These are phyloP conservation scores for Brachystomella parvula DNA, from an alignment of 1,140 invertebrate species.

Conservation along the genomic window DNA sequence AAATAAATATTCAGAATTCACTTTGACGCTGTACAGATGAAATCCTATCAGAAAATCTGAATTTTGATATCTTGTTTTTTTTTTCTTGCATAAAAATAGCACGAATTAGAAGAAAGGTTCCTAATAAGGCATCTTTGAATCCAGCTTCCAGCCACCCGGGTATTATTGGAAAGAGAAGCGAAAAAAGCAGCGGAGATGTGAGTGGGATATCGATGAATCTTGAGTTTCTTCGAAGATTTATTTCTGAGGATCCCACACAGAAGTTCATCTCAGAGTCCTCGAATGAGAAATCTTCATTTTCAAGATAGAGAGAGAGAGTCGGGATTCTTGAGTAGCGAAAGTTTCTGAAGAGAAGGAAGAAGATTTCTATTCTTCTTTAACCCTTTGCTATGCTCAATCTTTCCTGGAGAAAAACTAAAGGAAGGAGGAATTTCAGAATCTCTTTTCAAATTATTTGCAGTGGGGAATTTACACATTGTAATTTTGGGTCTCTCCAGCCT, in stretches of 20 bases:
- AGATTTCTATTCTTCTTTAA: conserved; percentile 1
- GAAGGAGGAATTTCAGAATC: background rate
- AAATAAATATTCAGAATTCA: no score
- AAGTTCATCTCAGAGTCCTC: conserved; percentile 16
- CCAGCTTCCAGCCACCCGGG: background rate
- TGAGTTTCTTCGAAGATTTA: conserved; percentile 14
- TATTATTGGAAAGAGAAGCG: background rate
- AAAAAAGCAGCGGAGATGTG: background rate
- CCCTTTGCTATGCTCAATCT: no score
- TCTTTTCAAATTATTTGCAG: conserved; percentile 1
- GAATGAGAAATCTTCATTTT: conserved; percentile 25
- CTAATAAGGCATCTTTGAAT: no score
- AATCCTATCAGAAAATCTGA: background rate
- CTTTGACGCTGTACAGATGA: no score
- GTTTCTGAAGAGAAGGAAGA: background rate
- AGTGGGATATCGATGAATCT: conserved; percentile 14
- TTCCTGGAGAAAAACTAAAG: background rate
- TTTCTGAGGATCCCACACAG: background rate
- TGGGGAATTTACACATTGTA: background rate
- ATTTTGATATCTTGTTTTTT: background rate
- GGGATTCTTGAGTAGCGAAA: background rate
- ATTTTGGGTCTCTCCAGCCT: background rate
- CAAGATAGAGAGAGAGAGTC: no score
- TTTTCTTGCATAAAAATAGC: background rate
- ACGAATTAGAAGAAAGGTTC: no score